Percentiles rank a stretch among this genome's conserved stretches.
Conservation (phyloP, 2,113 vertebrate species). For the Centropristis striata region DNA sequence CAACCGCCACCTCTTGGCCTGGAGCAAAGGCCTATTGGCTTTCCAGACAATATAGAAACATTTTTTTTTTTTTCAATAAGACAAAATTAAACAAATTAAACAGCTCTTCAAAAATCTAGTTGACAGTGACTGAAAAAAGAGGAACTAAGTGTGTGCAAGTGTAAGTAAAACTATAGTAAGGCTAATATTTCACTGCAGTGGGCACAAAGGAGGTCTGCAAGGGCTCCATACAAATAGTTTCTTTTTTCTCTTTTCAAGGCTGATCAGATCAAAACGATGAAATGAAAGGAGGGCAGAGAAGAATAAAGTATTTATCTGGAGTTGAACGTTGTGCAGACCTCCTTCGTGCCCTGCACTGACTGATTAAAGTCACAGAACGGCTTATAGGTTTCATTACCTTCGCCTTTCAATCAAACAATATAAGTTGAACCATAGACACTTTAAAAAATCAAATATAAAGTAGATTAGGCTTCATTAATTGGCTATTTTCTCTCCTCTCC, state of each 20-base stretch:
- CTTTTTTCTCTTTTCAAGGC: too few relatives aligned
- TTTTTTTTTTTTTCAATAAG: neutral
- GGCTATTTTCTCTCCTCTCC: neutral
- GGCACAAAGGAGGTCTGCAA: too few relatives aligned
- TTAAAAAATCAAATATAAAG: neutral
- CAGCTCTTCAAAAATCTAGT: neutral
- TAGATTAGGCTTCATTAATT: neutral
- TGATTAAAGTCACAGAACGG: neutral
- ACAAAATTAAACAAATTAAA: too few relatives aligned
- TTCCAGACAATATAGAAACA: neutral
- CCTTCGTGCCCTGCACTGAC: too few relatives aligned
- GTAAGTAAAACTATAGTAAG: too few relatives aligned
- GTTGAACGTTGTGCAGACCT: too few relatives aligned
- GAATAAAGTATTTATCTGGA: too few relatives aligned
- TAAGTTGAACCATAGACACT: neutral
- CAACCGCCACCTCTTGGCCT: slow-evolving; percentile 39
- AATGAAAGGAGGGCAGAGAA: too few relatives aligned
- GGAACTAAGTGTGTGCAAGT: too few relatives aligned
- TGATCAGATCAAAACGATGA: too few relatives aligned
- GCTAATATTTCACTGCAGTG: too few relatives aligned
- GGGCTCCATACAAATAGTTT: too few relatives aligned
- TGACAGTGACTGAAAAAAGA: neutral
- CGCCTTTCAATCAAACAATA: neutral
- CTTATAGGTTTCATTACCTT: neutral
- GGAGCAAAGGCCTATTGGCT: neutral